Evolutionary conservation across 2,113 vertebrate genomes (phyloP), one percentile per base, ranked within the genome.

Genomic region (Illadopsis cleaveri): DNA sequence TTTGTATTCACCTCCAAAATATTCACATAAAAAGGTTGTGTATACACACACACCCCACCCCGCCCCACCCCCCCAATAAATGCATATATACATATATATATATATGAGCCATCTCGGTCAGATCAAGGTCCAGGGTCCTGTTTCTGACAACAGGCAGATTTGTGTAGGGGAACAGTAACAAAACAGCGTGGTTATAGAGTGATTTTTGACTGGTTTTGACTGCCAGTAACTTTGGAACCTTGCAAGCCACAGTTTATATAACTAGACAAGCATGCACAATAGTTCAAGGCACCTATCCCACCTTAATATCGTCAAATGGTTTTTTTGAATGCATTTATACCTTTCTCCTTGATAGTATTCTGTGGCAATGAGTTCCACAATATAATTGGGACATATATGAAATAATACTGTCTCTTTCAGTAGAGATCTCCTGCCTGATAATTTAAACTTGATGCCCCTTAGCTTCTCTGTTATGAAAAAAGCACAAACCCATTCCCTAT

Each of bases 401-500:
- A 89, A 89, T 38, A 87, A 80, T n/a, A 64, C 65, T 84, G 44
- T 42, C 38, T 47, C 64, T 91, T 77, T 89, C 73, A 84, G 84
- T 27, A 68, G 69, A 58, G 60, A 82, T 87, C 93, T 87, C 93
- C 93, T 94, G 78, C 78, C 93, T 94, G 84, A 94, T 84, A 87
- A 93, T 89, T 95, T 93, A 94, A 94, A 91, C 73, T 87, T 60
- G 82, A 94, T 87, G 96, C 40, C 84, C 92, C 90, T 95, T 85
- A 89, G 69, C 73, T 88, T 30, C 75, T 72, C 70, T 95, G 61
- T 82, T 93, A 93, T 54, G 82, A 92, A 93, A 90, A 94, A 89
- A 89, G 70, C 1, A 3, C 84, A 97, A 76, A 72, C 21, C 57
- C 57, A 76, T 93, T 88, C 88, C 82, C 94, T 93, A 96, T 94